These are phyloP conservation scores for Platerodrilus igneus DNA, from an alignment of 2,888 invertebrate genomes.

Conservation along the genomic window DNA sequence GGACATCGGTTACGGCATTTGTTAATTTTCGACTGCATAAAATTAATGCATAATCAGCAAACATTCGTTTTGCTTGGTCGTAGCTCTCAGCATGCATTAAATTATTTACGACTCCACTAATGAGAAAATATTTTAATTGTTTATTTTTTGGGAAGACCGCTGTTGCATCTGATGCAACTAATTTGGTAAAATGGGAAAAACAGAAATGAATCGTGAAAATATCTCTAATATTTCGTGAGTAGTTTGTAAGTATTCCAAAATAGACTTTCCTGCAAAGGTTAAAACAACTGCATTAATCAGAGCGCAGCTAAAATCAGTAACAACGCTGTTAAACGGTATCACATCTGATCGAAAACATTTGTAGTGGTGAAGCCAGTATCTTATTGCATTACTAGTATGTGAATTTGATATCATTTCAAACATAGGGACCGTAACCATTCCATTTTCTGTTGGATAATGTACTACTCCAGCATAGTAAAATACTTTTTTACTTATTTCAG, in stretches of 20 bases:
- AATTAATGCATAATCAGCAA: too few species aligned
- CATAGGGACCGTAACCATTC: not conserved
- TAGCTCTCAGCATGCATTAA: not conserved
- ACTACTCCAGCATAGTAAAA: too few species aligned
- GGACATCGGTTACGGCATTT: too few species aligned
- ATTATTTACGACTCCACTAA: not conserved
- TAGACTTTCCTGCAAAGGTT: not conserved
- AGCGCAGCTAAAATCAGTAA: conserved; percentile 4
- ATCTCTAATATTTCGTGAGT: not conserved
- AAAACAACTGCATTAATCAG: not conserved
- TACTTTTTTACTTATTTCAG: not conserved
- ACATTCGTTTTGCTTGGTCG: too few species aligned
- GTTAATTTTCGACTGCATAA: too few species aligned
- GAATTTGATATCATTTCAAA: conserved; percentile 4
- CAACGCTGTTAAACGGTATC: not conserved
- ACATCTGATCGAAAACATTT: too few species aligned
- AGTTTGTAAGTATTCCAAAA: conserved; percentile 1
- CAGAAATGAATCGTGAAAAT: not conserved
- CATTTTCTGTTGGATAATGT: not conserved
- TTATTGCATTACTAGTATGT: not conserved
- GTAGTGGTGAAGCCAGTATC: not conserved
- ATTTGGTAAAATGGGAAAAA: conserved; percentile 4
- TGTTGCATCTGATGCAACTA: conserved; percentile 3
- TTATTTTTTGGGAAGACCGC: not conserved
- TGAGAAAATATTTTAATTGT: conserved; percentile 3